Evolutionary conservation across 2,797 vertebrate genomes (phyloP), one percentile per base, ranked within the genome.

Genomic region (Glossophaga mutica): DNA sequence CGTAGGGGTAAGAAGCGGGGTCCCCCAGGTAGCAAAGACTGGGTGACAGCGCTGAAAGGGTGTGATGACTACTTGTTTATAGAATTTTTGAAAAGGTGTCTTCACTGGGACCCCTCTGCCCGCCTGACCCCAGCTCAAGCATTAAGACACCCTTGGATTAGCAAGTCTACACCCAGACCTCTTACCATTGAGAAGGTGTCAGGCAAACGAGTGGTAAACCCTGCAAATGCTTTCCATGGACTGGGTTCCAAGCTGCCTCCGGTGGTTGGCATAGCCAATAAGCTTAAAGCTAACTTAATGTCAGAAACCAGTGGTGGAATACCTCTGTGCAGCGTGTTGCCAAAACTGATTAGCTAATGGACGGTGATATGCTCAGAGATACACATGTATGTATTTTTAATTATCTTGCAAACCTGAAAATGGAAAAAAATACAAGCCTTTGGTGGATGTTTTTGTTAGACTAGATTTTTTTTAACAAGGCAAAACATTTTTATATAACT

Each of bases 1-100:
- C 99, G 99, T 39, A 98, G 99, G 3, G 99, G 99, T 22, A 99
- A 99, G 87, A 98, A 99, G 96, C 98, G 99, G 62, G 99, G 99
- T 0, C 99, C 99, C 16, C 99, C 99, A 0, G 99, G 99, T 42
- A 99, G 99, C 99, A 99, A 99, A 98, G 99, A 99, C 97, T 99
- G 99, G 99, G 98, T 98, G 44, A 98, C 98, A 0, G 99, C 99
- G 0, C 98, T 99, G 74, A 99, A 99, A 94, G 99, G 99, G 95
- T 99, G 99, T 3, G 99, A 99, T 3, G 99, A 99, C 97, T 98
- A 99, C 95, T 98, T 99, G 92, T 99, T 99, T 93, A 99, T 99
- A 96, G 99, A 99, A 97, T 99, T 99, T 98, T 98, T 99, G 92
- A 99, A 99, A 97, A 99, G 99, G 87, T 99, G 99, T 98, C 98